Conservation (phyloP, 2,888 invertebrate species). For the Polymixis lichenea region DNA sequence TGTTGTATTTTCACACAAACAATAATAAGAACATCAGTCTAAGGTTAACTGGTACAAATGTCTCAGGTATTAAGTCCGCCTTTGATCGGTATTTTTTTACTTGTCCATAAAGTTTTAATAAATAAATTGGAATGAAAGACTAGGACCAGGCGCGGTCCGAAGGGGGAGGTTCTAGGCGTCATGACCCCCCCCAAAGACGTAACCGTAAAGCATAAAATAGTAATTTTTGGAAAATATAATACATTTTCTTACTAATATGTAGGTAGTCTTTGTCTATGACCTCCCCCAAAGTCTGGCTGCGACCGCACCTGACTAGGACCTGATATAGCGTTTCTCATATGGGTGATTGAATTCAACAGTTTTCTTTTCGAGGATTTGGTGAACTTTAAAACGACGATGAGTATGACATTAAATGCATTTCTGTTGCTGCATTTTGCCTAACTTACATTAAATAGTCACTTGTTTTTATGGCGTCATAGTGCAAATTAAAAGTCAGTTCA, state of each 20-base stretch:
- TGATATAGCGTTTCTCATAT: no score
- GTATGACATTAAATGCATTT: conserved; percentile 10
- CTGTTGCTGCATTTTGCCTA: conserved; percentile 19
- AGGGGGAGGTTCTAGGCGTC: no score
- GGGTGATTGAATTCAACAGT: neutral
- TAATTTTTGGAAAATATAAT: no score
- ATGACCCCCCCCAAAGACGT: no score
- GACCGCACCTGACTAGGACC: no score
- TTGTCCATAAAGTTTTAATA: neutral
- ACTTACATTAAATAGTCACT: conserved; percentile 13
- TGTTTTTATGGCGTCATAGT: conserved; percentile 11
- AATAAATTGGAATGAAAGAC: no score
- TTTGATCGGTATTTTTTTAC: neutral
- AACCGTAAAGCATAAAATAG: no score
- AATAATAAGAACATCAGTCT: neutral
- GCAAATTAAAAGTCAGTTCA: conserved; percentile 36
- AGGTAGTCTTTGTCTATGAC: no score
- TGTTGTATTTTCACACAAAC: neutral
- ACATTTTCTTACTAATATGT: no score
- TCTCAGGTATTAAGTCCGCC: neutral
- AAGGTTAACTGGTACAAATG: neutral
- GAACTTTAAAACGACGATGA: neutral
- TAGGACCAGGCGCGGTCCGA: no score
- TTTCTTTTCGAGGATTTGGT: neutral
- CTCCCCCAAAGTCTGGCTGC: no score